These are phyloP conservation scores for Lucifuga dentata DNA, from an alignment of 2,113 vertebrate genomes.

Conservation along the genomic window DNA sequence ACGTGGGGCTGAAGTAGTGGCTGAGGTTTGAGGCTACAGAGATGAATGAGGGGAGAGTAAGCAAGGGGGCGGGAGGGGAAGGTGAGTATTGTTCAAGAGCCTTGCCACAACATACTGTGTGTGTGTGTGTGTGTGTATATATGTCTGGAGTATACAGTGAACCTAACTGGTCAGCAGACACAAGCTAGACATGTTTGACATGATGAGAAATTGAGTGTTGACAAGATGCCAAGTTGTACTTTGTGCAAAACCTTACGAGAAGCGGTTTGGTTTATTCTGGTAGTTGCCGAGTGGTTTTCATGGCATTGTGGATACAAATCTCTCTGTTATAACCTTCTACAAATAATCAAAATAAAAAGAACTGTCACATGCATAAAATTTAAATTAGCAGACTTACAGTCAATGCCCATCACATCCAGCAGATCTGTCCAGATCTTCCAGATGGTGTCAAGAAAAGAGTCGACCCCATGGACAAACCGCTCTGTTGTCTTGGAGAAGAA, in stretches of 20 bases:
- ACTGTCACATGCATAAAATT: neutral
- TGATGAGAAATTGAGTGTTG: too few relatives aligned
- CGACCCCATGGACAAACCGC: conserved; percentile 94
- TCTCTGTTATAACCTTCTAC: neutral
- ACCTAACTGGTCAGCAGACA: too few relatives aligned
- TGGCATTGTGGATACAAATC: too few relatives aligned
- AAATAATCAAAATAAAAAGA: neutral
- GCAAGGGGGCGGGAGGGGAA: neutral
- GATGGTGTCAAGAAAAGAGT: conserved; percentile 90
- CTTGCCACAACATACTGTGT: too few relatives aligned
- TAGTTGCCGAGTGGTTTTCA: too few relatives aligned
- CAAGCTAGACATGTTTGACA: too few relatives aligned
- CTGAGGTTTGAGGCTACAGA: conserved; percentile 90
- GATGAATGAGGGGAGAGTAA: conserved; percentile 68
- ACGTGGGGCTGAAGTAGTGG: conserved; percentile 91
- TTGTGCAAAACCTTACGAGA: too few relatives aligned
- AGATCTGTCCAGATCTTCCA: conserved; percentile 96
- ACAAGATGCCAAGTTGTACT: too few relatives aligned
- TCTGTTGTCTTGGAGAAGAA: conserved; percentile 95
- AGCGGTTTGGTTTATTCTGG: too few relatives aligned
- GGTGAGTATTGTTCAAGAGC: too few relatives aligned
- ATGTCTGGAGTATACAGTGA: too few relatives aligned
- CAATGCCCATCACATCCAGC: conserved; percentile 94
- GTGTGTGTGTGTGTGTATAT: too few relatives aligned
- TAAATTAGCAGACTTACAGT: conserved; percentile 84